A percentile compares a stretch with the other conserved stretches of the same genome.
Conservation (phyloP, 64 coral and sea anemone genomes). For the Stichodactyla helianthus region DNA sequence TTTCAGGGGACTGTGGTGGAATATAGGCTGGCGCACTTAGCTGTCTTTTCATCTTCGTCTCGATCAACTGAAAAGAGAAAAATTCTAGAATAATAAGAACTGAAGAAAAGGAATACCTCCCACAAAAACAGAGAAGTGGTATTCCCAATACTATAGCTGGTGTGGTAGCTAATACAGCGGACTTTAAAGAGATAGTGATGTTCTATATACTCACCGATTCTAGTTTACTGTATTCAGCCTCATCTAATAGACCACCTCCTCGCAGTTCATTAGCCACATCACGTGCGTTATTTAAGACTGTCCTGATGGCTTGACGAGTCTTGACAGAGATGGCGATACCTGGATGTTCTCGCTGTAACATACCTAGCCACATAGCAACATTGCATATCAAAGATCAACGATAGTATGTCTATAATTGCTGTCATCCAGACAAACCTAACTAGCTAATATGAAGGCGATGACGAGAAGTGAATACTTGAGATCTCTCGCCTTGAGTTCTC, state of each 20-base stretch:
- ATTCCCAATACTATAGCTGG: too few species aligned
- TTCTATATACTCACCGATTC: conserved; percentile 48
- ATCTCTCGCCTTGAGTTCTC: conserved; percentile 78
- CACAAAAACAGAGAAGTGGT: too few species aligned
- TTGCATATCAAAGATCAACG: too few species aligned
- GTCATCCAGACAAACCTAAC: too few species aligned
- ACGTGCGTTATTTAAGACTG: conserved; percentile 83
- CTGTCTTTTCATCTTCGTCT: conserved; percentile 94
- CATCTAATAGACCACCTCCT: conserved; percentile 88
- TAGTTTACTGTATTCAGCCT: conserved; percentile 84
- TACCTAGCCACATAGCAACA: conserved; percentile 37
- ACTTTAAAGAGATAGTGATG: too few species aligned
- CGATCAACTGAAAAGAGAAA: conserved; percentile 55
- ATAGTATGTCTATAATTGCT: too few species aligned
- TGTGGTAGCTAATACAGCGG: too few species aligned
- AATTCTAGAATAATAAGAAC: background rate
- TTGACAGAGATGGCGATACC: conserved; percentile 98
- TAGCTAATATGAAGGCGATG: too few species aligned
- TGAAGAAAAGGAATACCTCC: background rate
- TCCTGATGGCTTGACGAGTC: conserved; percentile 89
- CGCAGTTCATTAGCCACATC: conserved; percentile 83
- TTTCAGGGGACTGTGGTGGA: conserved; percentile 60
- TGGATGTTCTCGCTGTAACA: conserved; percentile 88
- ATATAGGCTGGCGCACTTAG: conserved; percentile 85
- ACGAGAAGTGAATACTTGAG: too few species aligned